Base-by-base conservation (phyloP, 2,113 vertebrate species). In the Gallinago paraguaiae region DNA sequence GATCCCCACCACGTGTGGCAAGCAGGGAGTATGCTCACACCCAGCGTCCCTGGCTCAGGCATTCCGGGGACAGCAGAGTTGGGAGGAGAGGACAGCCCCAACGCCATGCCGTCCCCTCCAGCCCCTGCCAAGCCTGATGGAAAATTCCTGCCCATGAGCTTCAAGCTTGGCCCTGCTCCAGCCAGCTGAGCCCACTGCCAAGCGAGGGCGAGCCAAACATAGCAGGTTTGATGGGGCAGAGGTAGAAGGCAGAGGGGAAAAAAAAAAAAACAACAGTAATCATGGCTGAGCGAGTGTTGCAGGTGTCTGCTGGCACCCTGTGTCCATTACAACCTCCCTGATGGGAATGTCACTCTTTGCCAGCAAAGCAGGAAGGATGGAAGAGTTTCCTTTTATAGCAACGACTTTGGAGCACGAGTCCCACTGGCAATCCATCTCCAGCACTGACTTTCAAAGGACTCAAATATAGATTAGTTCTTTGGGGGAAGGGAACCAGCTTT, bases 71-170 rank as follows among this genome's bases (percentile, higher is more conserved):
- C 24, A 45, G 63, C 11, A 4, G 41, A 37, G 18, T 8, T 0
- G 0, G 33, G 33, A 28, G 43, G 11, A 75, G 37, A 51, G 51
- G 54, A 35, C 17, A 20, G 59, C 39, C 24, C 59, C 0, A 1
- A 1, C 6, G 51, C 41, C 16, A 15, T 0, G 2, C 27, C 0
- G 0, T 28, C 10, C 54, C 30, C 64, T 76, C 30, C 10, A 20
- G 56, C 41, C 39, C 17, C 5, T 7, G 50, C 77, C 56, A 48
- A 84, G 31, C n/a, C 56, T 24, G 7, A 9, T 0, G 28, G 54
- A 83, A 92, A 92, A 92, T 77, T 50, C 69, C 63, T 41, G 64
- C 54, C 72, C 15, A 5, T 3, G 1, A 88, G 80, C 48, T 75
- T 41, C 24, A 63, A 63, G 27, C 86, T 39, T 59, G 71, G 53